A percentile compares a stretch with the other conserved stretches of the same genome.
phyloP scores from a whole-genome alignment of 2,888 invertebrate genomes.

The Julus scanicus region DNA sequence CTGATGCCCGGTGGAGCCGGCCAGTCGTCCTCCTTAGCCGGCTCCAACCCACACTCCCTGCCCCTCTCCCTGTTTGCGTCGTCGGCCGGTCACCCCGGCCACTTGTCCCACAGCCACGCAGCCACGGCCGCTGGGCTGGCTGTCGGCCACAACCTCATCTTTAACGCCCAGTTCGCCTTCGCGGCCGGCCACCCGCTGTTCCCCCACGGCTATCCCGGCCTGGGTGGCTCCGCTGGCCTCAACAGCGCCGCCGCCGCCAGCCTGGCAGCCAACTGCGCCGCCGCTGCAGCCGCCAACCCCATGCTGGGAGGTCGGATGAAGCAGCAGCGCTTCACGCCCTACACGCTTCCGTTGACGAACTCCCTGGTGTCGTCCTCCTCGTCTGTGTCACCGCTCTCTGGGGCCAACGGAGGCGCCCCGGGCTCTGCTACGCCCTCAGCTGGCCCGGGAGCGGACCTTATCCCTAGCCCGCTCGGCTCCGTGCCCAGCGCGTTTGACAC shows the following conservation, averaged over 20 bases:
- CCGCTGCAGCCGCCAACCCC: slow-evolving; percentile 61
- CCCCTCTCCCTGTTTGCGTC: slow-evolving; percentile 63
- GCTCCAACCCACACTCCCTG: slow-evolving; percentile 61
- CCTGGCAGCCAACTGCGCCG: slow-evolving; percentile 58
- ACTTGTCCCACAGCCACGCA: slow-evolving; percentile 71
- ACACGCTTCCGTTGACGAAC: slow-evolving; percentile 73
- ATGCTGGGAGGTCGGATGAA: slow-evolving; percentile 67
- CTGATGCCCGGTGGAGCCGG: slow-evolving; percentile 58
- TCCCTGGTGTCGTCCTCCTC: slow-evolving; percentile 62
- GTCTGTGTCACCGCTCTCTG: slow-evolving; percentile 56
- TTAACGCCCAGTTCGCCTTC: slow-evolving; percentile 88
- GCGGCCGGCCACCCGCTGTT: slow-evolving; percentile 87
- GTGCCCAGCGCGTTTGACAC: slow-evolving; percentile 85
- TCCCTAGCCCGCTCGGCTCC: slow-evolving; percentile 68
- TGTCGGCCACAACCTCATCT: slow-evolving; percentile 80
- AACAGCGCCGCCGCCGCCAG: slow-evolving; percentile 61
- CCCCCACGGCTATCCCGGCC: slow-evolving; percentile 72
- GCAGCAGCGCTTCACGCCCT: slow-evolving; percentile 83
- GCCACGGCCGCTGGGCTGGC: slow-evolving; percentile 62
- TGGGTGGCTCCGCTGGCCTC: slow-evolving; percentile 60
- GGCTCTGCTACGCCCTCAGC: slow-evolving; percentile 54
- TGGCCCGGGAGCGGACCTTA: slow-evolving; percentile 64
- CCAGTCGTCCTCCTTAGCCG: slow-evolving; percentile 58
- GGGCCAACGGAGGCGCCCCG: neutral
- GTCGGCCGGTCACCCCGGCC: slow-evolving; percentile 61